phyloP scores from a whole-genome alignment of 2,888 invertebrate species.

The Schizaphis graminum region DNA sequence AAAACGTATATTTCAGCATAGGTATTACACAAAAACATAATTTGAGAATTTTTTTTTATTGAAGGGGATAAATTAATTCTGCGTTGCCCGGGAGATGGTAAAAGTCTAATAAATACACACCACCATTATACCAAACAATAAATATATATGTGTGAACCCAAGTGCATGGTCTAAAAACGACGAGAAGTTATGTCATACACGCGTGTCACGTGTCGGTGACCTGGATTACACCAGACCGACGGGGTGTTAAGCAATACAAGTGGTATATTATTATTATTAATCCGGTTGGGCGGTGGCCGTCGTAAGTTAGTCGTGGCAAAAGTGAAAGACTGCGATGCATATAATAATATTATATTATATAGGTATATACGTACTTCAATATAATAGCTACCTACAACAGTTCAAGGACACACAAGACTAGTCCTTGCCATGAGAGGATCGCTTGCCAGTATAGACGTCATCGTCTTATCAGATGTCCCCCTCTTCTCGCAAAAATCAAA shows the following conservation, averaged over 20 bases:
- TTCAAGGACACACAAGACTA: constrained; percentile 20
- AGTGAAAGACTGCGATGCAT: constrained; percentile 26
- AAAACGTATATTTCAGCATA: neutral
- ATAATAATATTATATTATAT: neutral
- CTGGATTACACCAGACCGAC: constrained; percentile 32
- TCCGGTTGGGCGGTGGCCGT: neutral
- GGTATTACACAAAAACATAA: neutral
- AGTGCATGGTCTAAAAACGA: neutral
- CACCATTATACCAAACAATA: neutral
- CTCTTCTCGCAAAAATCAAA: neutral
- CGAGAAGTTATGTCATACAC: constrained; percentile 18
- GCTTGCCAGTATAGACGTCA: neutral
- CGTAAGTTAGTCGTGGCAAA: constrained; percentile 3
- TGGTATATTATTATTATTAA: constrained; percentile 3
- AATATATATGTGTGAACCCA: neutral
- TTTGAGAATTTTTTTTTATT: neutral
- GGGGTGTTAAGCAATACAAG: neutral
- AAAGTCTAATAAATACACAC: neutral
- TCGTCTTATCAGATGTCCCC: neutral
- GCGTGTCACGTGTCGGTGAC: neutral
- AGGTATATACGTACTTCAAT: neutral
- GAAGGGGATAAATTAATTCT: neutral
- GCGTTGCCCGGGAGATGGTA: neutral
- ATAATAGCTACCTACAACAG: neutral
- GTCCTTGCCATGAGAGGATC: too few species aligned